Evolutionary conservation across 92 coral and sea anemone species (phyloP), one percentile per base, ranked within the genome.

Genomic region (Scolanthus callimorphus): DNA sequence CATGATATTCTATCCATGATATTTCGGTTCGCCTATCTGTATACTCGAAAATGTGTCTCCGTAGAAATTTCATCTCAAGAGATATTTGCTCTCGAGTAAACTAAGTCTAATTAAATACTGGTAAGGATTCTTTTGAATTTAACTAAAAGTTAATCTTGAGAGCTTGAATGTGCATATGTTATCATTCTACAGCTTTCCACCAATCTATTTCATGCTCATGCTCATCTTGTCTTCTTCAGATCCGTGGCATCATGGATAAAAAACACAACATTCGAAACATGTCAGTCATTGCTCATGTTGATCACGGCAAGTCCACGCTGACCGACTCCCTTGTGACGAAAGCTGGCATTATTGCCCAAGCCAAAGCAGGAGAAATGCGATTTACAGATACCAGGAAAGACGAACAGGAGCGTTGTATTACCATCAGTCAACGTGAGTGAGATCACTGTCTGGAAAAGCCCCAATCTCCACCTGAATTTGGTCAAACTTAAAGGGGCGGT

Each of bases 241-340:
- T 91, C 86, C 97, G 97, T 80, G 69, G 45, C 45, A 88, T 91
- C 75, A 91, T 91, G 97, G 97, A 91, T 56, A 91, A 88, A 49
- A 91, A 91, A 65, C 71, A 81, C 25, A 91, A 91, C 62, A 91
- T 91, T 73, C 77, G 97, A 17, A 91, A 91, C 67, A 91, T 91
- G 97, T 91, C 97, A 21, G 97, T 91, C 31, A 91, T 91, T 80
- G 97, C 97, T 39, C 97, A 91, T 73, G 97, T 91, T 51, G 97
- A 91, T 50, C 97, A 91, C 74, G 97, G 97, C 25, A 91, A 91
- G 69, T 91, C 97, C 8, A 91, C 97, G 1, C 76, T 91, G 29
- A 91, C 97, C 1, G 97, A 91, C 57, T 91, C 97, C 20, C 67
- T 91, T 52, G 97, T 91, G 31, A 83, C 96, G 52, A 91, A 91